Evolutionary conservation across 2,113 vertebrate species (phyloP), one percentile per base, ranked within the genome.

Genomic region (Potamarius usumacintae): DNA sequence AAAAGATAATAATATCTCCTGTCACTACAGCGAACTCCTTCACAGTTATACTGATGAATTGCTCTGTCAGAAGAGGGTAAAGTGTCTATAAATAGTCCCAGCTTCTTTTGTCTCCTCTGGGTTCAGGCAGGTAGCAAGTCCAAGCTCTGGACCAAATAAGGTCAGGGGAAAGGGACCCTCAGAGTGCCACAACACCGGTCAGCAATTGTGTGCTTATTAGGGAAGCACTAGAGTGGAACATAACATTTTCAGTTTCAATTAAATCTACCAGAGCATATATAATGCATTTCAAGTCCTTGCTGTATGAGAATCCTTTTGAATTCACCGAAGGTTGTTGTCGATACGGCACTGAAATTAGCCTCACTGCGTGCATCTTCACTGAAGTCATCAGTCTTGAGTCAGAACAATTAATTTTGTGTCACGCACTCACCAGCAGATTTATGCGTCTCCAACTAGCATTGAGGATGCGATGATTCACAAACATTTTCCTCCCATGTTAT

Each of bases 171-270:
- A 88, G 90, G 63, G 83, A 84, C 84, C 90, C 92, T 92, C 91
- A 94, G 93, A 93, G 93, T 91, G 89, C 92, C 91, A 90, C 91
- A 89, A 93, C 92, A 90, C 87, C 89, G 91, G 92, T 92, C 90
- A 93, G 86, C 87, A 87, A 92, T 91, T 92, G 92, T 89, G 82
- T 87, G 89, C 92, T 94, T 94, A 95, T 96, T 95, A 95, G 91
- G 81, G 87, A 90, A 67, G 91, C 92, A 89, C 78, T 78, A 7
- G 92, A 93, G 94, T 93, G 94, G 94, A 96, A 95, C 94, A 95
- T 94, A 95, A 94, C 94, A 95, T 94, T 95, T 95, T 95, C 95
- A 94, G 92, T 95, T 96, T 95, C 94, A 95, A 95, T 96, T 95
- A 95, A 93, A 90, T 92, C 93, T 93, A 91, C 81, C 91, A 94